Base-by-base conservation (phyloP, 1,140 invertebrate genomes). In the Stenopsyche tienmushanensis region DNA sequence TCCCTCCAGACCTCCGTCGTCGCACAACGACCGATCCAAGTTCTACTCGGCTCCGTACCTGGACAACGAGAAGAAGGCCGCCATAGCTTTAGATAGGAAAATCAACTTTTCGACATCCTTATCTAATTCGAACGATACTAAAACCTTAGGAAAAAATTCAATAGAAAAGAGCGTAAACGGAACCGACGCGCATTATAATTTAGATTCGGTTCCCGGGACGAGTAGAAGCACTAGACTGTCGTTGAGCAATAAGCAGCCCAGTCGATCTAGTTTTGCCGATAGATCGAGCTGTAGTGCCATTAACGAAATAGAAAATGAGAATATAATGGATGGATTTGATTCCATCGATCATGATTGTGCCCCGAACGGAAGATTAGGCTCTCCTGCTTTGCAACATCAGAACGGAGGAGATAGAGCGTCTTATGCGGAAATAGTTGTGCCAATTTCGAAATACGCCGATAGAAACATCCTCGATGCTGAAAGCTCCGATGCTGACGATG, bases 221-320 rank as follows among this genome's bases (percentile, higher is more conserved):
- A 79, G 76, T 60, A 75, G 78, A 63, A 74, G 73, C 3, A 67
- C 77, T 3, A 73, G 78, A 59, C 69, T 81, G 39, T 73, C 77
- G 7, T 73, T 80, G 21, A 73, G 78, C 52, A 81, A 81, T 65
- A 76, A 77, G 21, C 79, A 80, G 62, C 78, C 52, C 47, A 70
- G 68, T 15, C 26, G 68, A 25, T 59, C 64, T 1, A 70, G 68
- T 15, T 70, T 66, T 20, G 64, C 64, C 10, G 68, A 70, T 50
- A 52, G 68, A 29, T 70, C 68, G 2, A 70, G 68, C 49, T 70
- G 68, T 58, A 70, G 68, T 55, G 68, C 68, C 9, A 70, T 70
- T 15, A 70, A 70, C 55, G 68, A 70, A 29, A 70, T 70, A 13
- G 68, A 70, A 58, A 70, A 66, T 29, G 68, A 70, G 52, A 60